Evolutionary conservation across 2,888 invertebrate species (phyloP), one percentile per base, ranked within the genome.

Genomic region (Phengaris alcon): DNA sequence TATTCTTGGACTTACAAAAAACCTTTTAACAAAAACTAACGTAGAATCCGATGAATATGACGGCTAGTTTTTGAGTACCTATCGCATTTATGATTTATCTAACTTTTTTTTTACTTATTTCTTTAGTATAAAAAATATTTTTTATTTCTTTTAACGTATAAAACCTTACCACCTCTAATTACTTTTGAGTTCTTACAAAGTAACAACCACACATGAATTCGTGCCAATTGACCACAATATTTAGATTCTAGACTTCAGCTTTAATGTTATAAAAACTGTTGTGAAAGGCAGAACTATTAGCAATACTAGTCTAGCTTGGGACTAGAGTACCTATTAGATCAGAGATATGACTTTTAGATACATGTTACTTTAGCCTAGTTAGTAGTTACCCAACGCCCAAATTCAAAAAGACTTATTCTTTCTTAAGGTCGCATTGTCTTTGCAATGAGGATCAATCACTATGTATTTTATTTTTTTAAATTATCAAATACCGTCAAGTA

Each of bases 241-340:
- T 35, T 35, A 64, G 64, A 10, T 35, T 35, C 35, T 64, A 64
- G 35, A 35, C 22, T 59, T 59, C 6, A 59, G 15, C 59, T 64
- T 35, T 9, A 35, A 35, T 1, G 1, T 52, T 35, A 12, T 12
- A 64, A 64, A 64, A 64, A 35, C 64, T 35, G 64, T 35, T 64
- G 64, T 64, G 35, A 64, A 64, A 64, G 64, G 64, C 59, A 59
- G 9, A 7, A 48, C 35, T 35, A 64, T 35, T 64, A 52, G 52
- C 52, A 52, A 52, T 52, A 35, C 35, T 9, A 6, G 64, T 35
- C 35, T 35, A 64, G 4, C 64, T 64, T 15, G 35, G 6, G 35
- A 59, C 59, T 59, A 59, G 59, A 59, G 10, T 15, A 59, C 59
- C 64, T 6, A 64, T 12, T 64, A 64, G 35, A 64, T 35, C 64